Evolutionary conservation across 2,113 vertebrate species (phyloP).

Genomic region (Nothocercus nigrocapillus): DNA sequence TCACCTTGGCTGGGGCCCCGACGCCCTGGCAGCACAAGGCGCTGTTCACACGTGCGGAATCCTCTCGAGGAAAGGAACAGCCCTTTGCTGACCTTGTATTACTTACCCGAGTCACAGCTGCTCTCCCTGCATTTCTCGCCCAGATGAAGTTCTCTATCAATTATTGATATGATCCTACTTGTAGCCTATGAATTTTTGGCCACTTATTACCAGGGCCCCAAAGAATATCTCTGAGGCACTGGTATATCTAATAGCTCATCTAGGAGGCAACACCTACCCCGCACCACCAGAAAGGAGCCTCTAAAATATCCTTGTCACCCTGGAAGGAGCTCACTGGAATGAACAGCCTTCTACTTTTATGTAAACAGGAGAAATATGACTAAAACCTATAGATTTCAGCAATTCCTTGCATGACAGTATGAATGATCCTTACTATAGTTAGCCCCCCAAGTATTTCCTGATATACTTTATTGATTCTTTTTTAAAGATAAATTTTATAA

Average conservation of each 20-base stretch:
- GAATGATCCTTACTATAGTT: neutral
- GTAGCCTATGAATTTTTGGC: neutral
- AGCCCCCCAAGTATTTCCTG: neutral
- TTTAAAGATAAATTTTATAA: neutral
- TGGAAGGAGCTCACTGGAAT: neutral
- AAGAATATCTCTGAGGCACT: neutral
- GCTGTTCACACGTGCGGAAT: neutral
- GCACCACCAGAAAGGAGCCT: neutral
- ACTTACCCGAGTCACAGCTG: neutral
- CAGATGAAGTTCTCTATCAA: neutral
- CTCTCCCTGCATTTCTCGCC: neutral
- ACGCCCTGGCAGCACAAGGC: neutral
- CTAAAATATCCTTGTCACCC: neutral
- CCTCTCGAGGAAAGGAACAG: neutral
- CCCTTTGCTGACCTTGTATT: neutral
- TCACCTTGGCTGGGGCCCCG: neutral
- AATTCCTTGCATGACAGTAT: neutral
- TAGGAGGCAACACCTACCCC: neutral
- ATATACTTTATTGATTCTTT: neutral
- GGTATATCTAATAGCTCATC: too few relatives aligned
- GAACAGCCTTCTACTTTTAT: neutral
- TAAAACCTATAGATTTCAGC: neutral
- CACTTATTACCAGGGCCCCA: neutral
- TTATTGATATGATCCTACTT: neutral
- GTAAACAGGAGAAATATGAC: neutral